These are phyloP conservation scores for Pelobates fuscus DNA, from an alignment of 2,113 vertebrate species.

Conservation along the genomic window DNA sequence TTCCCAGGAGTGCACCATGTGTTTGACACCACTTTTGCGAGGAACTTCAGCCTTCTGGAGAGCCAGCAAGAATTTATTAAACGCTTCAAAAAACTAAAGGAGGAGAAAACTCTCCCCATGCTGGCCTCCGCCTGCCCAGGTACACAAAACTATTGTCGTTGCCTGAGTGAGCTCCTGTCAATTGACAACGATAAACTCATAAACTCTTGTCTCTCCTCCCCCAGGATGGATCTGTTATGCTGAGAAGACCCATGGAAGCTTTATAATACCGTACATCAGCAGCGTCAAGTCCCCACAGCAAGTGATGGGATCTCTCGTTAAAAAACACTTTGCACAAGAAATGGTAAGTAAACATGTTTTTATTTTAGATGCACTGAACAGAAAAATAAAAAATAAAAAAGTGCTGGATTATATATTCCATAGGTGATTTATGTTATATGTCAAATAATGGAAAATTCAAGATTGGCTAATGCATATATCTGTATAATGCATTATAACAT, in stretches of 20 bases:
- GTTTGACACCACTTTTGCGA: conserved; percentile 89
- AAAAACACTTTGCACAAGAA: conserved; percentile 80
- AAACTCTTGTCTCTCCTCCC: too few species aligned
- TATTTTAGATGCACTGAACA: too few species aligned
- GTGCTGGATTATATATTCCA: too few species aligned
- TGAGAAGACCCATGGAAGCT: conserved; percentile 90
- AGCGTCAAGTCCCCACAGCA: conserved; percentile 90
- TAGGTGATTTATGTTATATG: too few species aligned
- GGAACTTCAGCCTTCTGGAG: conserved; percentile 92
- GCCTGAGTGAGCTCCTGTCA: too few species aligned
- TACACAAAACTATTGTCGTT: too few species aligned
- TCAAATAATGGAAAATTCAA: too few species aligned
- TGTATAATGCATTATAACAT: too few species aligned
- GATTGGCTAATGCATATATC: too few species aligned
- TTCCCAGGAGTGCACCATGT: conserved; percentile 84
- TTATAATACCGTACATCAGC: conserved; percentile 89
- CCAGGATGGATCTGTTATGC: conserved; percentile 98
- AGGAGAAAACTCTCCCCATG: conserved; percentile 82
- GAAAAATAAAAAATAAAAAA: too few species aligned
- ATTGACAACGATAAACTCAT: too few species aligned
- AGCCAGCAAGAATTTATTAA: conserved; percentile 87
- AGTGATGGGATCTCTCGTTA: conserved; percentile 93
- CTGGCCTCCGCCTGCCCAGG: conserved; percentile 92
- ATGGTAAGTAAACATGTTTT: conserved; percentile 74
- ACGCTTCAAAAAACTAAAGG: conserved; percentile 74